phyloP scores from a whole-genome alignment of 2,888 invertebrate species.

The Apodemia mormo region DNA sequence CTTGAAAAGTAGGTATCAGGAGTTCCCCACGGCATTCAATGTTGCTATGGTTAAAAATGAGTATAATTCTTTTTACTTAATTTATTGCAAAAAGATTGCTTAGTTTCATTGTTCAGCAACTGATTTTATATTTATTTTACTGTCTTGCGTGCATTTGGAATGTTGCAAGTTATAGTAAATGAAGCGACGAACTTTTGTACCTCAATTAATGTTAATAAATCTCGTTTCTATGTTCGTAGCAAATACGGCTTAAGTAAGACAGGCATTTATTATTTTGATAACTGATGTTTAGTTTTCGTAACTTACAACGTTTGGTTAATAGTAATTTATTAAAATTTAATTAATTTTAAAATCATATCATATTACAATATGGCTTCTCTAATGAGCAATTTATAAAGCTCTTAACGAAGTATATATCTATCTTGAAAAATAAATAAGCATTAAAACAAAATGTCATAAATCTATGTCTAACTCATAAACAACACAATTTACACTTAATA shows the following conservation, averaged over 20 bases:
- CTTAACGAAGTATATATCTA: slow-evolving; percentile 10
- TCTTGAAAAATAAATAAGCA: slow-evolving; percentile 23
- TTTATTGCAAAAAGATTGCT: not conserved
- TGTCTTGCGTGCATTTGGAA: slow-evolving; percentile 21
- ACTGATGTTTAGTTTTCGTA: not conserved
- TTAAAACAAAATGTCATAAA: slow-evolving; percentile 25
- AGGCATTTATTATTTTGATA: not conserved
- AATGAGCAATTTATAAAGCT: not conserved
- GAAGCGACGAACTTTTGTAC: not conserved
- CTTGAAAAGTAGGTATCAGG: not conserved
- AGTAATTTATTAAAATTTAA: not conserved
- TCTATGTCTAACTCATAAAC: slow-evolving; percentile 26
- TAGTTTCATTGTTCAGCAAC: not conserved
- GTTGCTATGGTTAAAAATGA: not conserved
- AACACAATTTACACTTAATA: slow-evolving; percentile 35
- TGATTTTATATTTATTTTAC: not conserved
- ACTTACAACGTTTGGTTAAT: not conserved
- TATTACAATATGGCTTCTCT: not conserved
- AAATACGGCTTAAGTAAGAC: not conserved
- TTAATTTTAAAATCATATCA: not conserved
- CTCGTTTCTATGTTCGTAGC: no score
- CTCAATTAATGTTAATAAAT: not conserved
- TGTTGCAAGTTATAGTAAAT: slow-evolving; percentile 21
- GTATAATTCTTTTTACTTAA: not conserved
- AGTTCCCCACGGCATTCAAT: not conserved